Evolutionary conservation across 2,797 vertebrate species (phyloP).

Genomic region (Siniperca scherzeri): DNA sequence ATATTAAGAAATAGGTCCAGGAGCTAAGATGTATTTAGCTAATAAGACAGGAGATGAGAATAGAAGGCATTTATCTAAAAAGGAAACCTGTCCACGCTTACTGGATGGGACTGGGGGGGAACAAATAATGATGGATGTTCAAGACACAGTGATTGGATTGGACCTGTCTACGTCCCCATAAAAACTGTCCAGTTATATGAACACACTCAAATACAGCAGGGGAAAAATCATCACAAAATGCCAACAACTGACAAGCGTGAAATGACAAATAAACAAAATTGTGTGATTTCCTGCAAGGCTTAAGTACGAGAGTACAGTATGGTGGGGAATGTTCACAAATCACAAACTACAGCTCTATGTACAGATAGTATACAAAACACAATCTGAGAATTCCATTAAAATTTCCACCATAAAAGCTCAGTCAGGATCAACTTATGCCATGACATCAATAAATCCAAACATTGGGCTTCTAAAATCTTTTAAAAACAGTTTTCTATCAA

Average conservation of each 20-base stretch:
- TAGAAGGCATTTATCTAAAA: constrained; percentile 67
- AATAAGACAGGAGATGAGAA: constrained; percentile 64
- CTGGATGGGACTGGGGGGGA: not conserved
- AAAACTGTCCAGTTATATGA: constrained; percentile 36
- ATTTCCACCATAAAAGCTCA: constrained; percentile 65
- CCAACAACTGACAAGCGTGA: constrained; percentile 36
- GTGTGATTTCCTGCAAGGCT: constrained; percentile 39
- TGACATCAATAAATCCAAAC: constrained; percentile 64
- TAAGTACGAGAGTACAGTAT: constrained; percentile 59
- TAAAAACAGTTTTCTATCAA: constrained; percentile 45
- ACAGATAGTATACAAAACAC: constrained; percentile 77
- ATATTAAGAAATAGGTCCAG: constrained; percentile 74
- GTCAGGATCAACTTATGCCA: constrained; percentile 52
- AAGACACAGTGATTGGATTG: constrained; percentile 43
- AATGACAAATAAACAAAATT: constrained; percentile 25
- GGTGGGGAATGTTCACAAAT: constrained; percentile 71
- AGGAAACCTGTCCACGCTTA: constrained; percentile 48
- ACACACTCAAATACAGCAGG: constrained; percentile 52
- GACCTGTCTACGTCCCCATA: constrained; percentile 21
- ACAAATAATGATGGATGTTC: constrained; percentile 23
- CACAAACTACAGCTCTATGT: constrained; percentile 79
- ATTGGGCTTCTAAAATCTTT: constrained; percentile 48
- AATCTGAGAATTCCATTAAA: constrained; percentile 63
- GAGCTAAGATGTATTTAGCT: constrained; percentile 61
- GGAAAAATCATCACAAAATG: constrained; percentile 46